A percentile compares a stretch with the other conserved stretches of the same genome.
Conservation (phyloP, 37 sponge, comb jelly and placozoan genomes). For the Diacarnus erythraeanus region DNA sequence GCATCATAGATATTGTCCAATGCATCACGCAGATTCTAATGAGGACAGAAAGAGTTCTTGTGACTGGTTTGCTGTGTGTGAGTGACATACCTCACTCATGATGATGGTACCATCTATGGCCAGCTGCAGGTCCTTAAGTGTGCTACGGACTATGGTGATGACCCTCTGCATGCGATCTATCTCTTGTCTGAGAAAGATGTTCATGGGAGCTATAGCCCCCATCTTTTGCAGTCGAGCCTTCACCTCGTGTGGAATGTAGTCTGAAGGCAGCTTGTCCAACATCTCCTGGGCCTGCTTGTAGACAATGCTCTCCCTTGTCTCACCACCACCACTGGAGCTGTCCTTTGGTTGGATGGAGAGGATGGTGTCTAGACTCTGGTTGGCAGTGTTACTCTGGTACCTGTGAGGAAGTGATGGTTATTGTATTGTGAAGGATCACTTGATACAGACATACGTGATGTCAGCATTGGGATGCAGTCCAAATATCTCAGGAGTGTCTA, state of each 20-base stretch:
- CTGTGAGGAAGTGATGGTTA: conserved; percentile 11
- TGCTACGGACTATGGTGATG: conserved; percentile 85
- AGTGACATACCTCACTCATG: conserved; percentile 92
- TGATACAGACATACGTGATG: conserved; percentile 65
- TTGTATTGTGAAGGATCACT: background rate
- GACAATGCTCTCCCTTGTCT: conserved; percentile 96
- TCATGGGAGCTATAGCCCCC: conserved; percentile 97
- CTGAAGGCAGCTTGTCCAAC: conserved; percentile 88
- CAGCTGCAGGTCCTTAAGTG: conserved; percentile 95
- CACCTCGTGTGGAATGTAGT: conserved; percentile 96
- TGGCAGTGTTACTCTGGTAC: conserved; percentile 91
- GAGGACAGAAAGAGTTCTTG: background rate
- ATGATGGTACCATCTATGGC: conserved; percentile 99
- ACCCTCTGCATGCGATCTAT: conserved; percentile 99
- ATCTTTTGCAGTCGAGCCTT: conserved; percentile 87
- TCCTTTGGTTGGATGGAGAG: conserved; percentile 99
- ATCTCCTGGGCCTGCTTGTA: conserved; percentile 95
- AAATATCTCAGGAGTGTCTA: conserved; percentile 97
- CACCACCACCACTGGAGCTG: conserved; percentile 93
- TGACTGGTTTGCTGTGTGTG: too few relatives aligned
- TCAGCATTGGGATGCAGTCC: conserved; percentile 99
- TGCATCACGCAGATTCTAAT: conserved; percentile 86
- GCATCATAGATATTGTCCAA: conserved; percentile 99
- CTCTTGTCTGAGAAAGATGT: conserved; percentile 99
- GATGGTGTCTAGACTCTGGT: conserved; percentile 85